Evolutionary conservation across 2,797 vertebrate species (phyloP), one percentile per base, ranked within the genome.

Genomic region (Hoplostethus atlanticus): DNA sequence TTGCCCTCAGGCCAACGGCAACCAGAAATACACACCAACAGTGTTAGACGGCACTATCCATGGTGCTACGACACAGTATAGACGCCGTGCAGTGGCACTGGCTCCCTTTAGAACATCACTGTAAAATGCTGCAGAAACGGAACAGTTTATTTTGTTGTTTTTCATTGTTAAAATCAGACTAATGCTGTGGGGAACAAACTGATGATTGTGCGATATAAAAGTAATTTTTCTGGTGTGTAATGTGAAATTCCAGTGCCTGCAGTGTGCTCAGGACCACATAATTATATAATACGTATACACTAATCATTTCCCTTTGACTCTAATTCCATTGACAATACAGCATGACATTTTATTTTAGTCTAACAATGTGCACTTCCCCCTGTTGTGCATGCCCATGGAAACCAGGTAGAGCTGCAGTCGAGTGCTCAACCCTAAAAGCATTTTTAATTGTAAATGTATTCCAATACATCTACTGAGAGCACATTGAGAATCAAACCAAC

Each of bases 1-100:
- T 76, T 85, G 79, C 79, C 87, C 84, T 68, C 56, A 51, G 87
- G 89, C 87, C 83, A 76, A 21, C 47, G 0, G 53, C 78, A 87
- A 71, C 76, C 78, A 81, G 71, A 84, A 85, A 85, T 84, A 77
- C 65, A 53, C 71, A 64, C 54, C 63, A 31, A 61, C 80, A 71
- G 63, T 51, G 65, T 28, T 51, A 80, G 69, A 16, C 34, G 12
- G 71, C 25, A 53, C 62, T 64, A 42, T 57, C 40, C 34, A 16
- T 12, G 48, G 51, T 73, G 48, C 71, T 68, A 6, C 38, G 65
- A 47, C 66, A 42, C 31, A 25, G 47, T 55, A 34, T 9, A 52
- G 30, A 68, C 67, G 63, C 16, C n/a, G 6, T 53, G 48, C 67
- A 13, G 40, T 55, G 74, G 61, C 65, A 46, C 38, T 0, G 53